Evolutionary conservation across 2,888 invertebrate genomes (phyloP), one percentile per base, ranked within the genome.

Genomic region (Polymixis lichenea): DNA sequence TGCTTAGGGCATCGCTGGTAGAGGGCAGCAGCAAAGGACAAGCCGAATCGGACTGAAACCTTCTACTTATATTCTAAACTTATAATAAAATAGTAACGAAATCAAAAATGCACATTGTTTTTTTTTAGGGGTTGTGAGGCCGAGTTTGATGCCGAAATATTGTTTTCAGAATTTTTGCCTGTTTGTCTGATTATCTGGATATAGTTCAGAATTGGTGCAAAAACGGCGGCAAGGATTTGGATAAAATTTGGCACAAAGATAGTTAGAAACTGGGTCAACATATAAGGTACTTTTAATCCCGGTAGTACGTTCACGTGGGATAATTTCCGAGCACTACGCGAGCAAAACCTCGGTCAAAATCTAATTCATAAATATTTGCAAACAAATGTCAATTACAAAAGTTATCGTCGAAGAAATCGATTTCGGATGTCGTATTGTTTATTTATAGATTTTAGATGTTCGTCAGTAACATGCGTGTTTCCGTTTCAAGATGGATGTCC

Each of bases 341-440:
- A 7, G 7, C 8, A 0, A 13, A 13, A 2, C 7, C 25, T 8
- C 8, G 9, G 0, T 60, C 8, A 60, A 68, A 69, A 70, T 7
- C 28, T 72, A 28, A 8, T 51, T 69, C 22, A 19, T 65, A n/a
- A 62, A 75, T 28, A 80, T 84, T 84, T 74, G 68, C 80, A 83
- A 68, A 80, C 77, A 77, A 83, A 75, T 46, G 72, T n/a, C 61
- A 19, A 6, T 72, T 38, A 69, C 15, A 53, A 38, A 60, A 55
- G 60, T 67, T 76, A 69, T 62, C 72, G 71, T 13, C 28, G 32
- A 13, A 15, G 17, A 43, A 80, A 83, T 73, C 60, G 64, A 64
- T 68, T 80, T 70, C 68, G 81, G 83, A 80, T 73, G 73, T 81
- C 38, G 51, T 56, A 51, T 51, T 38, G 32, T 71, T 19, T 80